Conservation (phyloP, 2,797 vertebrate species). For the Smutsia temminckii region DNA sequence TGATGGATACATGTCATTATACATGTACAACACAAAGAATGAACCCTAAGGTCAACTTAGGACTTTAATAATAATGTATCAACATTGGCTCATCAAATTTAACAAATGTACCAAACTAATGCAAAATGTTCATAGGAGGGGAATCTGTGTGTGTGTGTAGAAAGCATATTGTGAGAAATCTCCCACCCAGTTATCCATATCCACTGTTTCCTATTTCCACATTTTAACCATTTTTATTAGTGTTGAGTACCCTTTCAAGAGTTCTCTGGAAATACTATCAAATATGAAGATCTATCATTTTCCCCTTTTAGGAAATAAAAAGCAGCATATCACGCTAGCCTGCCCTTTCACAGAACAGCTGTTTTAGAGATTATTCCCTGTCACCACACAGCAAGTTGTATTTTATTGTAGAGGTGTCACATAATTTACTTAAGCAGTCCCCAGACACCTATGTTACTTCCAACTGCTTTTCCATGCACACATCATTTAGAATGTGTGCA, state of each 20-base stretch:
- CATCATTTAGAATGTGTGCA: not conserved
- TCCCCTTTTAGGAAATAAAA: not conserved
- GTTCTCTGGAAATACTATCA: not conserved
- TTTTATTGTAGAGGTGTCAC: not conserved
- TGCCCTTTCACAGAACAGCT: not conserved
- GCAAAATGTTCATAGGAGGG: not conserved
- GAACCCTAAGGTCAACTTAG: not conserved
- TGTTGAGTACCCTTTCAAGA: not conserved
- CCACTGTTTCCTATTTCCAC: not conserved
- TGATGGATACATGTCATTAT: not conserved
- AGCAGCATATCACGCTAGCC: not conserved
- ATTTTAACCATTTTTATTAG: not conserved
- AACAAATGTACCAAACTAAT: not conserved
- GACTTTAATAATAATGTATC: not conserved
- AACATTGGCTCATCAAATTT: not conserved
- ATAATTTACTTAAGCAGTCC: not conserved
- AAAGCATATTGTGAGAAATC: not conserved
- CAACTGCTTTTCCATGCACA: not conserved
- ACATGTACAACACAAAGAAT: not conserved
- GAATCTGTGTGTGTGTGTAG: not conserved
- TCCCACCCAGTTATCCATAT: not conserved
- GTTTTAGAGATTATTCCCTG: not conserved
- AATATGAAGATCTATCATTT: not conserved
- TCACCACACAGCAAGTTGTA: not conserved
- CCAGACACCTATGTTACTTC: not conserved